Evolutionary conservation across 2,888 invertebrate species (phyloP), one percentile per base, ranked within the genome.

Genomic region (Cybosia mesomella): DNA sequence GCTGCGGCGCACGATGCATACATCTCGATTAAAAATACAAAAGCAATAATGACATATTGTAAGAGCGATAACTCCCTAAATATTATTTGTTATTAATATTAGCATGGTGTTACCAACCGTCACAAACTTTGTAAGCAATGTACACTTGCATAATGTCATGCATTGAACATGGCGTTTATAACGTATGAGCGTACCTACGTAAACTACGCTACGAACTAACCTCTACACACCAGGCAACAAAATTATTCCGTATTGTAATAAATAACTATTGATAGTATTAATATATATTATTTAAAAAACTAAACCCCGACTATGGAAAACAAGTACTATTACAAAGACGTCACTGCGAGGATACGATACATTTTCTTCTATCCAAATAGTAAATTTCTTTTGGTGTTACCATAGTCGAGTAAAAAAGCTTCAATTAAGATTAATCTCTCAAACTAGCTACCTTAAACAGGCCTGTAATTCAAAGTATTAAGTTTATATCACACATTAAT

Each of bases 401-500:
- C 76, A 62, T 69, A 74, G 78, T 73, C 79, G 70, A 70, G 71
- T 69, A 64, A 68, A 72, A 73, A 81, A 62, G 71, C 71, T 79
- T 74, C 68, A 68, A 71, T 71, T 77, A 79, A 73, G 54, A 70
- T 71, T 69, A 58, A 66, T 87, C 84, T 86, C 86, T 87, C 75
- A 86, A 89, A 87, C 89, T 92, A 93, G 93, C 93, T 93, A 93
- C 92, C 92, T 90, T 89, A 87, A 86, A 87, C 86, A 86, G 87
- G 87, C 89, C 87, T 88, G 88, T 88, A 89, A 86, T 88, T 85
- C 85, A 89, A 87, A 88, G 87, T 86, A 87, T 86, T 83, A 79
- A 86, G 83, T 87, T 87, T 89, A 89, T 92, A 94, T 94, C 93
- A 92, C 94, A 92, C 93, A 90, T 91, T 91, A 89, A 90, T 91